Evolutionary conservation across 2,888 invertebrate genomes (phyloP).

Genomic region (Stegophylla sp.): DNA sequence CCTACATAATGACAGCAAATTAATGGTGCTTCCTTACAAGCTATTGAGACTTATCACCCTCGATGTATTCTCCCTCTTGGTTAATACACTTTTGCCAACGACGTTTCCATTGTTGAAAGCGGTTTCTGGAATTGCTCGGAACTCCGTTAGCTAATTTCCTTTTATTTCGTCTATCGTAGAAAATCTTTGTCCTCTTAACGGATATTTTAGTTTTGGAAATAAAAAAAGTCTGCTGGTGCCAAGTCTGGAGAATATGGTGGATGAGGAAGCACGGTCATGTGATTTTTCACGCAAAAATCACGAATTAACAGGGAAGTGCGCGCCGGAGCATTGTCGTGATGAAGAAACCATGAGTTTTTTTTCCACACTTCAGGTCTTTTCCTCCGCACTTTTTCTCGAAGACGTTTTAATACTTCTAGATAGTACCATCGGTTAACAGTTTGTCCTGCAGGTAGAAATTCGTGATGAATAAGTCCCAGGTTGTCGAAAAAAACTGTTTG

Average conservation of each 20-base stretch:
- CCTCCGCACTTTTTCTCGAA: conserved; percentile 6
- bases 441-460: conserved; percentile 25
- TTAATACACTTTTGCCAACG: conserved; percentile 31
- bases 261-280: conserved; percentile 19
- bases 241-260: conserved; percentile 47
- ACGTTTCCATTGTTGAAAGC: conserved; percentile 34
- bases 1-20: no score
- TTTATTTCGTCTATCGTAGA: conserved; percentile 26
- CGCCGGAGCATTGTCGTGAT: conserved; percentile 1
- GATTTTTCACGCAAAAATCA: conserved; percentile 9
- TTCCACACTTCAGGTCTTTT: conserved; percentile 14
- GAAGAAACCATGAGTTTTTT: neutral
- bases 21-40: conserved; percentile 2
- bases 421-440: conserved; percentile 26
- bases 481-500: conserved; percentile 7
- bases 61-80: conserved; percentile 20
- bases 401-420: conserved; percentile 32
- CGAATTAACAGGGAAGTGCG: neutral
- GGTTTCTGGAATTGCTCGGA: conserved; percentile 26
- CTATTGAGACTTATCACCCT: conserved; percentile 25
- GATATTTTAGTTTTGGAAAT: conserved; percentile 59
- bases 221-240: conserved; percentile 56
- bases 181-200: conserved; percentile 58
- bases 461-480: conserved; percentile 11
- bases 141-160: conserved; percentile 4